Base-by-base conservation (phyloP, 1,140 invertebrate species). In the Drosophila azteca region DNA sequence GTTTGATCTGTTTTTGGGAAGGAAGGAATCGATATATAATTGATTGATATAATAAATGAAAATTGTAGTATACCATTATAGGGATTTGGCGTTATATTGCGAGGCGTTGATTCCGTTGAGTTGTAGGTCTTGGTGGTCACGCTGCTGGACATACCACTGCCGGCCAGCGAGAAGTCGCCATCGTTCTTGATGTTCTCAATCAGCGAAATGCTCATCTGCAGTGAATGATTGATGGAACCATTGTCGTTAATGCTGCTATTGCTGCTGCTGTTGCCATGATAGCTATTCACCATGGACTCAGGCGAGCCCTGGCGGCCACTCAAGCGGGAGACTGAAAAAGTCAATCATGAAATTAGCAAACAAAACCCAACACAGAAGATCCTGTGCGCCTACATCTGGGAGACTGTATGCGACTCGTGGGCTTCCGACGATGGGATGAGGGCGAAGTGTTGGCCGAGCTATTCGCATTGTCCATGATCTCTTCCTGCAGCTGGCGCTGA, bases 401-500 rank as follows among this genome's bases (percentile, higher is more conserved):
- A 31, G 91, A 92, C 65, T 92, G 91, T 35, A 92, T 92, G 15
- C 91, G 80, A 79, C 91, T 92, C 6, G 82, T 66, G 24, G 85
- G 79, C 57, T 92, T 92, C 20, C 85, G 88, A 55, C 91, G 72
- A 61, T 90, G 68, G 9, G 89, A 79, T 1, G 90, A 92, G 15
- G 91, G 91, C 48, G 91, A 92, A 39, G 91, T 92, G 62, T 79
- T 92, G 11, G 82, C 88, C 6, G 91, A 92, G 6, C 78, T 70
- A 31, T 87, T 90, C 1, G 78, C 72, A 63, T 92, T 90, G 20
- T 90, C 92, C 91, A 90, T 88, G 2, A 92, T 94, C 84, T 95
- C 94, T 72, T 96, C 95, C 81, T 94, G 94, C 39, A 97, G 89
- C 79, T 96, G 96, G 68, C 96, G 94, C 87, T 97, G 97, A 92